A percentile compares a stretch with the other conserved stretches of the same genome.
phyloP scores from a whole-genome alignment of 1,140 invertebrate genomes.

The Drosophila santomea region DNA sequence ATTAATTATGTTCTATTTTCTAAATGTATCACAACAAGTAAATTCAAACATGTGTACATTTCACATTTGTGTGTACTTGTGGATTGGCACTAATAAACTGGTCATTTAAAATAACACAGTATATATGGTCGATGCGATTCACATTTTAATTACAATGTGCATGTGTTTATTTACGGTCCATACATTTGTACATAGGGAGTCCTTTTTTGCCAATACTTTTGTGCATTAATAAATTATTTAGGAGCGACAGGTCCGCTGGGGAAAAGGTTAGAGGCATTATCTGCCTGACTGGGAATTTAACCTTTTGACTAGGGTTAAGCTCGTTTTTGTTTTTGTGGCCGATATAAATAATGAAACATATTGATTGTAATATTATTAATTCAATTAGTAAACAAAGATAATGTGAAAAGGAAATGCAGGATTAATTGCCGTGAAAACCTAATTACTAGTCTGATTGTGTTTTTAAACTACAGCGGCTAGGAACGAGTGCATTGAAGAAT shows the following conservation, averaged over 20 bases:
- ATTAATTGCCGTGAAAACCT: conserved; percentile 38
- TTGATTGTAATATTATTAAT: conserved; percentile 66
- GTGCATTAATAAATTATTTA: conserved; percentile 73
- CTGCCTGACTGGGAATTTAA: conserved; percentile 41
- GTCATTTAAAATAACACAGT: conserved; percentile 68
- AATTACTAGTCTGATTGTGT: conserved; percentile 8
- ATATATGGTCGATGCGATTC: conserved; percentile 31
- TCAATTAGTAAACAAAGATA: conserved; percentile 56
- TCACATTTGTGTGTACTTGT: conserved; percentile 20
- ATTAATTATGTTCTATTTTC: conserved; percentile 61
- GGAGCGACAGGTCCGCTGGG: conserved; percentile 18
- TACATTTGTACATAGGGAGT: not conserved
- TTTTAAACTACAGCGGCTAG: not conserved
- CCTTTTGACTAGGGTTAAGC: conserved; percentile 57
- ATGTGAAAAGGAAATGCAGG: conserved; percentile 35
- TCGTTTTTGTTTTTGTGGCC: conserved; percentile 33
- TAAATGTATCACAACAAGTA: conserved; percentile 10
- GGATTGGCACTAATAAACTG: conserved; percentile 60
- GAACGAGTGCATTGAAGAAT: not conserved
- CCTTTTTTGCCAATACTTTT: conserved; percentile 44
- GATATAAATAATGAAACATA: conserved; percentile 44
- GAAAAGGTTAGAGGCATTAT: conserved; percentile 21
- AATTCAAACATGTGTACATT: conserved; percentile 17
- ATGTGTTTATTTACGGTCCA: conserved; percentile 18
- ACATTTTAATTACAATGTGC: conserved; percentile 60